These are phyloP conservation scores for Pseudoips prasinana DNA, from an alignment of 2,888 invertebrate genomes.

Conservation along the genomic window DNA sequence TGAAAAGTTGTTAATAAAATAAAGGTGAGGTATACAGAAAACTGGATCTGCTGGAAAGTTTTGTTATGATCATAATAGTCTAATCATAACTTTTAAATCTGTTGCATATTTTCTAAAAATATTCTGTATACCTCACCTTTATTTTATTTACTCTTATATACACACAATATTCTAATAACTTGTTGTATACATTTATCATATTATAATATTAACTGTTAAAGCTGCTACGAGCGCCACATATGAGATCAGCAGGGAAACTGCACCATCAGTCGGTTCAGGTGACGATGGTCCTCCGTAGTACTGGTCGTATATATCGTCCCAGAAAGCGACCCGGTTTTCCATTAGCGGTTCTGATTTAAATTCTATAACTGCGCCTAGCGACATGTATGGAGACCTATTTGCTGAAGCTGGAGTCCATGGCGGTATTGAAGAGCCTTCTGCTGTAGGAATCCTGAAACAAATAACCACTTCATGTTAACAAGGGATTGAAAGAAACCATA, in stretches of 20 bases:
- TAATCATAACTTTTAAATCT: too few relatives aligned
- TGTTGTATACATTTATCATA: too few relatives aligned
- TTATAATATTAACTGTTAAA: constrained; percentile 4
- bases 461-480: too few relatives aligned
- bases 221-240: constrained; percentile 5
- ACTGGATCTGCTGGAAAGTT: too few relatives aligned
- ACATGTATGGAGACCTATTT: constrained; percentile 40
- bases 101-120: too few relatives aligned
- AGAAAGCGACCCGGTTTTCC: constrained; percentile 34
- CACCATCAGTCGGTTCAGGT: constrained; percentile 22
- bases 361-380: constrained; percentile 30
- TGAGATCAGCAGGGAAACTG: constrained; percentile 2
- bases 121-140: too few relatives aligned
- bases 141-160: too few relatives aligned
- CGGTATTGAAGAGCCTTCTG: constrained; percentile 22
- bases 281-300: constrained; percentile 39
- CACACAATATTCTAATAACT: too few relatives aligned
- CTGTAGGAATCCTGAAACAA: constrained; percentile 37
- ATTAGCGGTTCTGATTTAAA: constrained; percentile 25
- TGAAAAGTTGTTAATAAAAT: too few relatives aligned
- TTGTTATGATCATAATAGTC: too few relatives aligned
- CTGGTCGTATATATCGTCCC: constrained; percentile 44
- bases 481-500: too few relatives aligned
- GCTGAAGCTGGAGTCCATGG: constrained; percentile 37
- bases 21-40: too few relatives aligned